These are phyloP conservation scores for Habropoda laboriosa DNA, from an alignment of 1,140 invertebrate species.

Conservation along the genomic window DNA sequence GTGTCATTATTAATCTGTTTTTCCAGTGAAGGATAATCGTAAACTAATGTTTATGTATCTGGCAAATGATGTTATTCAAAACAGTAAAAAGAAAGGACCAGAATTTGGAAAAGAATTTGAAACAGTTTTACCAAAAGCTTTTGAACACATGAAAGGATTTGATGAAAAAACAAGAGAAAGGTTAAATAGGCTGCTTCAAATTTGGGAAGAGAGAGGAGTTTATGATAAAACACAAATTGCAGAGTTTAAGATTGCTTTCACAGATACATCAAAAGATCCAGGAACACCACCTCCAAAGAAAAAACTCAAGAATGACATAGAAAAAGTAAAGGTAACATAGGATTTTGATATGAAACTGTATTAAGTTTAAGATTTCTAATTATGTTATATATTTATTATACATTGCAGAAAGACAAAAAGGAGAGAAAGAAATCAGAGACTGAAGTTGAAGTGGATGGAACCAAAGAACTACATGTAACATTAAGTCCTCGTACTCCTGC, in stretches of 20 bases:
- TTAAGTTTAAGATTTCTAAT: not conserved
- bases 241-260: constrained; percentile 87
- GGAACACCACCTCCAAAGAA: constrained; percentile 80
- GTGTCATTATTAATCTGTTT: constrained; percentile 26
- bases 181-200: constrained; percentile 90
- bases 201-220: constrained; percentile 96
- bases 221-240: constrained; percentile 90
- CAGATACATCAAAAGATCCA: constrained; percentile 74
- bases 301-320: constrained; percentile 77
- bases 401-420: constrained; percentile 76
- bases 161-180: constrained; percentile 90
- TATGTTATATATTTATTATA: not conserved
- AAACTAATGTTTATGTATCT: constrained; percentile 98
- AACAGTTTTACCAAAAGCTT: constrained; percentile 88
- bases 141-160: constrained; percentile 89
- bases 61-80: constrained; percentile 99
- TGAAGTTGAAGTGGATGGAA: constrained; percentile 86
- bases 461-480: constrained; percentile 88
- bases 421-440: constrained; percentile 82
- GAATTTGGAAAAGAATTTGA: constrained; percentile 96
- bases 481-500: constrained; percentile 89
- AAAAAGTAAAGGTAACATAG: constrained; percentile 70
- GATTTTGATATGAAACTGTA: not conserved
- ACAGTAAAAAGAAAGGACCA: constrained; percentile 98
- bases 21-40: constrained; percentile 91